Evolutionary conservation across 2,888 invertebrate species (phyloP), one percentile per base, ranked within the genome.

Genomic region (Labia minor): DNA sequence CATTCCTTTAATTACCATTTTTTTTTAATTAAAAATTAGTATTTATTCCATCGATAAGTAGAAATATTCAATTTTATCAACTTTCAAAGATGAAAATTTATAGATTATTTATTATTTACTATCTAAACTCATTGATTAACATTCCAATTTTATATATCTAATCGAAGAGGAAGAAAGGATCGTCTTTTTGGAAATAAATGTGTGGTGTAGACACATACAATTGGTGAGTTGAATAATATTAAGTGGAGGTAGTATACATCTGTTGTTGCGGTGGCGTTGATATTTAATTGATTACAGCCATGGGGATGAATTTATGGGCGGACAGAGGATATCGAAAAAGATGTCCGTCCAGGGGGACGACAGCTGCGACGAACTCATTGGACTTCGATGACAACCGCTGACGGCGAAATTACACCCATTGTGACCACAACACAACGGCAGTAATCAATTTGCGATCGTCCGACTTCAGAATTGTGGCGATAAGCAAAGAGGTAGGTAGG

Each of bases 361-460:
- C n/a, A 49, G 49, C 49, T n/a, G 49, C 14, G 14, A 16, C n/a
- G 8, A 3, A 3, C 4, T 16, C 49, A 14, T 4, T 8, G n/a
- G 49, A 8, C 6, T 14, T 16, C 49, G 49, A 49, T 49, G 49
- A 49, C 49, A 49, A 49, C 49, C 49, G 49, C 49, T 49, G 49
- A 49, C 49, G 49, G 49, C 49, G 49, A 49, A 49, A 49, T 49
- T 49, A 49, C 26, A 26, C 26, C 26, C 26, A 26, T 26, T 26
- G 26, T 26, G 26, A 26, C 49, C 49, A 14, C 49, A 49, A 4
- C 49, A 14, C 49, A 49, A 14, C 49, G 49, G 49, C n/a, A 11
- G 16, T 49, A 49, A 49, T 49, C 49, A 49, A 49, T 49, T 49
- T 49, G 49, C 49, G 49, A 49, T 16, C 49, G 49, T 49, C 49